Base-by-base conservation (phyloP, 2,888 invertebrate genomes). In the Linnaemya tessellans region DNA sequence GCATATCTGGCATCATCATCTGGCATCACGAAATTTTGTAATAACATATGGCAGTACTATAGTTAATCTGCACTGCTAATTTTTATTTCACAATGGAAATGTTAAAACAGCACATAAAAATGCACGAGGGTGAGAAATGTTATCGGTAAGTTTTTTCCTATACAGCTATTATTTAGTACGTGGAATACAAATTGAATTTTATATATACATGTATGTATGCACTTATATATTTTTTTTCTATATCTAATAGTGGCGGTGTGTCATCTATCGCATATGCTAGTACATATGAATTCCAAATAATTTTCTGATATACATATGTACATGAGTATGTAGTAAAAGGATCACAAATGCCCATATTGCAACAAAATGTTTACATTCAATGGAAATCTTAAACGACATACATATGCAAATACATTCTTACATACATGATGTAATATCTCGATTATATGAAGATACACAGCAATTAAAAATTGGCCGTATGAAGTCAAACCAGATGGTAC, bases 31-130 rank as follows among this genome's bases (percentile, higher is more conserved):
- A n/a, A n/a, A n/a, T n/a, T n/a, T n/a, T n/a, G n/a, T n/a, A n/a
- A n/a, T n/a, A n/a, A n/a, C n/a, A n/a, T n/a, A n/a, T n/a, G n/a
- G n/a, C n/a, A n/a, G n/a, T n/a, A n/a, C n/a, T n/a, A n/a, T n/a
- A n/a, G n/a, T n/a, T n/a, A 99, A 98, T 91, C 94, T 99, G 86
- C 99, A 99, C 92, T 98, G 97, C 98, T 0, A 99, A 99, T 93
- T 94, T 96, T 80, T 97, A 97, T 92, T 96, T n/a, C n/a, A n/a
- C n/a, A n/a, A n/a, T n/a, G n/a, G n/a, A n/a, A n/a, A n/a, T 96
- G 84, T 97, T 96, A 92, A 97, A 97, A 90, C 93, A 95, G 49
- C 96, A 96, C 90, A 94, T 94, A 80, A 96, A 98, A 94, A 97
- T 97, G 0, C 98, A 98, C 89, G 98, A 98, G 89, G 98, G 98